A percentile compares a stretch with the other conserved stretches of the same genome.
phyloP scores from a whole-genome alignment of 2,888 invertebrate genomes.

The Polydrusus cervinus region DNA sequence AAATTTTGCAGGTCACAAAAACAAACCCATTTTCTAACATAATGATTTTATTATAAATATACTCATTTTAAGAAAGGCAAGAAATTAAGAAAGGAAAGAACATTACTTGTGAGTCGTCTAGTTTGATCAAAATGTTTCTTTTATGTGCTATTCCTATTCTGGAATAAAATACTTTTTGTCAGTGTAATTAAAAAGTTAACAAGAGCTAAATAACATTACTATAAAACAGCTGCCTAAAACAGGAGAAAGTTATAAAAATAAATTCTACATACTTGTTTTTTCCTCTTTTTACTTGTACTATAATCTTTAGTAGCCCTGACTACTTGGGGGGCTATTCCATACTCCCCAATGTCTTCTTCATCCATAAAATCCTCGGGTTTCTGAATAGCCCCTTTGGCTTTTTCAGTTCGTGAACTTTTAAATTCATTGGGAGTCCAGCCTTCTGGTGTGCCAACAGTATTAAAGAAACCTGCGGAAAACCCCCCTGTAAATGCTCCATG shows the following conservation, averaged over 20 bases:
- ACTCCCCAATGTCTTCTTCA: constrained; percentile 94
- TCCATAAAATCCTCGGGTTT: constrained; percentile 98
- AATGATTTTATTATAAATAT: too few relatives aligned
- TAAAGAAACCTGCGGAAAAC: constrained; percentile 98
- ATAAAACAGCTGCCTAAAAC: too few relatives aligned
- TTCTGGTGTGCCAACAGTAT: constrained; percentile 96
- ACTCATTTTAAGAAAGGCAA: too few relatives aligned
- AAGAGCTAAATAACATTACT: too few relatives aligned
- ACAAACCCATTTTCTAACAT: too few relatives aligned
- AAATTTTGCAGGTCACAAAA: too few relatives aligned
- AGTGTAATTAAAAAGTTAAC: too few relatives aligned
- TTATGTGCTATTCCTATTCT: too few relatives aligned
- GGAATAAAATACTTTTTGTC: too few relatives aligned
- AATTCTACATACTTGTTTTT: constrained; percentile 54
- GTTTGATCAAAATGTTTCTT: too few relatives aligned
- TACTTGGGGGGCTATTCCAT: constrained; percentile 94
- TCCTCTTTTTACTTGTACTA: constrained; percentile 72
- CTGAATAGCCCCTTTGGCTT: constrained; percentile 75
- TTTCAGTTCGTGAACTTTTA: constrained; percentile 88
- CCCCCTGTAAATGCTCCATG: constrained; percentile 99
- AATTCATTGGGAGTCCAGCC: constrained; percentile 95
- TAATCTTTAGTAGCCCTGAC: constrained; percentile 89
- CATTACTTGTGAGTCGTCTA: too few relatives aligned
- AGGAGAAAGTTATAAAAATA: not conserved
- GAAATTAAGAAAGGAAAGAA: too few relatives aligned